These are phyloP conservation scores for Steinernema hermaphroditum DNA, from an alignment of 2,888 invertebrate species.

Conservation along the genomic window DNA sequence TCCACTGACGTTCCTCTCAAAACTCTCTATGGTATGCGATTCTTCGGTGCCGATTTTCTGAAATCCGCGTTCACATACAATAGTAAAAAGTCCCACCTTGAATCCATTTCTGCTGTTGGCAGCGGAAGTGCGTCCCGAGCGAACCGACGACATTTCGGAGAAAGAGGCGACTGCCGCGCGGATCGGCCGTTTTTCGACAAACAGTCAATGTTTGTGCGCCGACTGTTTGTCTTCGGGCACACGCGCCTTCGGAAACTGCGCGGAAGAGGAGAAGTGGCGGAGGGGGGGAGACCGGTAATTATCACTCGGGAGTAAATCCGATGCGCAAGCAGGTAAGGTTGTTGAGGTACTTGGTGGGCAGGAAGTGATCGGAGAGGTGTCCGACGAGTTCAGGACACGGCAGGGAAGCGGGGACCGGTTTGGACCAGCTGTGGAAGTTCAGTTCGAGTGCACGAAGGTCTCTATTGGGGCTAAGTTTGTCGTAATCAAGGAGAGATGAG, in stretches of 20 bases:
- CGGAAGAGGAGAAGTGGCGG: not conserved
- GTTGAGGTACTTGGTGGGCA: not conserved
- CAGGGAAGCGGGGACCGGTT: not conserved
- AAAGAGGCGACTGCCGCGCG: too few species aligned
- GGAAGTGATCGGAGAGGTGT: not conserved
- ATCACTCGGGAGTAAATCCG: not conserved
- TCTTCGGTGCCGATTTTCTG: constrained; percentile 63
- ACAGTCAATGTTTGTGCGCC: not conserved
- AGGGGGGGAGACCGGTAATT: constrained; percentile 10
- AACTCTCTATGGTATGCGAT: constrained; percentile 59
- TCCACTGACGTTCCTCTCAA: constrained; percentile 57
- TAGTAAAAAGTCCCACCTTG: not conserved
- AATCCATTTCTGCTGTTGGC: not conserved
- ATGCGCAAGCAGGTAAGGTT: not conserved
- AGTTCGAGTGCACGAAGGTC: too few species aligned
- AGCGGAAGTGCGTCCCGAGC: constrained; percentile 19
- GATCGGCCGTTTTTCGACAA: constrained; percentile 14
- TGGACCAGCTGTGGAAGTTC: not conserved
- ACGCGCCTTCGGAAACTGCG: not conserved
- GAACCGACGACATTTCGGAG: constrained; percentile 11
- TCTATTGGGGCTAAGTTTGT: too few species aligned
- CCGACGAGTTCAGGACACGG: not conserved
- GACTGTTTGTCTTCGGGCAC: constrained; percentile 11
- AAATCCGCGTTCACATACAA: constrained; percentile 22
- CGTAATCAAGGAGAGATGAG: too few species aligned